Conservation (phyloP, 2,888 invertebrate genomes). For the Mesorhabditis belari region DNA sequence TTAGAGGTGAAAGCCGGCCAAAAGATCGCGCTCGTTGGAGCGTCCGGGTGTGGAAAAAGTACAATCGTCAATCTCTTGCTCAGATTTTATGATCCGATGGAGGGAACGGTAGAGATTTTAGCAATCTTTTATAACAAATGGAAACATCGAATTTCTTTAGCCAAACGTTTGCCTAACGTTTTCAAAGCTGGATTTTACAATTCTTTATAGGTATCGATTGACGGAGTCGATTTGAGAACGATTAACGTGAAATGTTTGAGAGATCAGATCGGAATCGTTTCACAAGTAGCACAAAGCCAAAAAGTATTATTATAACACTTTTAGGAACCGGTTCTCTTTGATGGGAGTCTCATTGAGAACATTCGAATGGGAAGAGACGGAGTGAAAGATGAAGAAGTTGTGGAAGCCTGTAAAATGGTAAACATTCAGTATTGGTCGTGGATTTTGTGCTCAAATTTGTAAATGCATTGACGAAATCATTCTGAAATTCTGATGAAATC, state of each 20-base stretch:
- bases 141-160: no score
- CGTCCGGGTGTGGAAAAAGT: constrained; percentile 66
- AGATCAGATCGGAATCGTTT: constrained; percentile 55
- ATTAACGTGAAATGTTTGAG: constrained; percentile 58
- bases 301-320: neutral
- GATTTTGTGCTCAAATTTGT: no score
- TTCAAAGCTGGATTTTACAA: neutral
- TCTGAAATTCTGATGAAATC: neutral
- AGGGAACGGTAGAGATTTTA: constrained; percentile 61
- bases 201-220: constrained; percentile 53
- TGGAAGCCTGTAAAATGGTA: constrained; percentile 29
- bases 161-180: no score
- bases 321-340: constrained; percentile 65
- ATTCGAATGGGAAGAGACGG: constrained; percentile 65
- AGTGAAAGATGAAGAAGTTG: constrained; percentile 32
- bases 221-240: constrained; percentile 56
- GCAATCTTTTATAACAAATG: no score
- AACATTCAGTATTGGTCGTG: no score
- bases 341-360: constrained; percentile 59
- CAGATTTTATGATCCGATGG: constrained; percentile 64
- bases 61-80: constrained; percentile 77
- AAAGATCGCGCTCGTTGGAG: constrained; percentile 58
- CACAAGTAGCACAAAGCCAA: constrained; percentile 31
- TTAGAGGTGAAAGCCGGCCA: constrained; percentile 54
- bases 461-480: neutral